Evolutionary conservation across 2,888 invertebrate species (phyloP).

Genomic region (Hydriomena furcata): DNA sequence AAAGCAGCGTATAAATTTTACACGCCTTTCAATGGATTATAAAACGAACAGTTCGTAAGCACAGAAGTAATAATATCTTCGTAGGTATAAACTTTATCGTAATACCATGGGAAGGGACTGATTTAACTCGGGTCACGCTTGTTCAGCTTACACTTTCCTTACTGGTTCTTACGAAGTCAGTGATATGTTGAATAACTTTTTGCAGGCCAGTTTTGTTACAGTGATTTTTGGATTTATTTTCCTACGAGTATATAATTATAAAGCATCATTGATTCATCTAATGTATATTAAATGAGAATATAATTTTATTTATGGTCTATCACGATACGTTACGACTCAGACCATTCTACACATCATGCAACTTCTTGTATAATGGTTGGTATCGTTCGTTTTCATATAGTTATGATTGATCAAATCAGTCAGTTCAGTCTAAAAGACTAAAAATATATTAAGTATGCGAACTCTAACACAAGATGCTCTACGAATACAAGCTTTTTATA

Average conservation of each 20-base stretch:
- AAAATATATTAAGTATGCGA: not conserved
- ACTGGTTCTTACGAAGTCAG: conserved; percentile 24
- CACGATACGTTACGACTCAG: no score
- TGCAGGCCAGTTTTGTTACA: not conserved
- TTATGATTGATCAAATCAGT: no score
- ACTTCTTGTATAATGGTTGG: no score
- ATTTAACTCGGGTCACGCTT: conserved; percentile 22
- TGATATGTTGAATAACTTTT: conserved; percentile 5
- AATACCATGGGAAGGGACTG: conserved; percentile 22
- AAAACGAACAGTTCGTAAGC: conserved; percentile 7
- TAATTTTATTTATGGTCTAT: no score
- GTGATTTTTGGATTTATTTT: no score
- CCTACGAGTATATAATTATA: no score
- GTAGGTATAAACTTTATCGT: no score
- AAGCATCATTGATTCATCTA: no score
- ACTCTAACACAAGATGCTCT: not conserved
- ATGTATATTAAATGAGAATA: no score
- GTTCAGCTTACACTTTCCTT: conserved; percentile 32
- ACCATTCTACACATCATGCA: no score
- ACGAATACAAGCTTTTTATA: not conserved
- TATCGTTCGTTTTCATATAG: no score
- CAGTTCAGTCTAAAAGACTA: no score
- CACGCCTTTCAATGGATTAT: conserved; percentile 29
- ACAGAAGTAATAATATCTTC: conserved; percentile 12
- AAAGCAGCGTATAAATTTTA: conserved; percentile 19